These are phyloP conservation scores for Cricetomys ansorgei DNA, from an alignment of 2,113 vertebrate genomes.

Conservation along the genomic window DNA sequence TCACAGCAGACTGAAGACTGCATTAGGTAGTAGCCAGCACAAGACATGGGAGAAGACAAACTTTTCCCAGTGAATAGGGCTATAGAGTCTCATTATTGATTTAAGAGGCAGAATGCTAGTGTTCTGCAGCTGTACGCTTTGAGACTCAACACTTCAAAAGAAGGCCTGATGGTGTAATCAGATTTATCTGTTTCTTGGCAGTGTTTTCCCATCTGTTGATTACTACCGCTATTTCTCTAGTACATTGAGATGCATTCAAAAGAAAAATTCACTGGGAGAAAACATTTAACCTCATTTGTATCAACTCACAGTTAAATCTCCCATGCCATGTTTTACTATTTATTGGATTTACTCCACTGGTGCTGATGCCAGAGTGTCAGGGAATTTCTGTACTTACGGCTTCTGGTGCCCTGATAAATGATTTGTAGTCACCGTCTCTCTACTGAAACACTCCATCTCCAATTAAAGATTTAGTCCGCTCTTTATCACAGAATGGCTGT, in stretches of 20 bases:
- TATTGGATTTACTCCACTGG: constrained; percentile 36
- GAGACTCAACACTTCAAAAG: background rate
- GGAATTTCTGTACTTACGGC: constrained; percentile 34
- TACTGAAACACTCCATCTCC: constrained; percentile 56
- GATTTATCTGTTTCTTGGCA: background rate
- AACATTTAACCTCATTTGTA: constrained; percentile 58
- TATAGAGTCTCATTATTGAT: background rate
- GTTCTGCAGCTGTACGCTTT: background rate
- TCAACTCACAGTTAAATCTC: constrained; percentile 23
- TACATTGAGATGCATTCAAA: constrained; percentile 18
- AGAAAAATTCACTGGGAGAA: constrained; percentile 53
- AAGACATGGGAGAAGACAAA: background rate
- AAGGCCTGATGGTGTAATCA: background rate
- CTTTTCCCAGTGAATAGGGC: background rate
- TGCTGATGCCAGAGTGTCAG: constrained; percentile 16
- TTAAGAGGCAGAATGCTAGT: background rate
- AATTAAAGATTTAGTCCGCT: constrained; percentile 70
- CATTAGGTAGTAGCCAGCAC: background rate
- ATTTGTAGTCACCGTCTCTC: constrained; percentile 47
- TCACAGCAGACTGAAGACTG: background rate
- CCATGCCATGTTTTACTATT: constrained; percentile 47
- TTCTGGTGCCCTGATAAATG: constrained; percentile 54
- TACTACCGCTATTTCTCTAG: constrained; percentile 49
- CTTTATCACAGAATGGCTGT: constrained; percentile 54
- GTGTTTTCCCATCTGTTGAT: background rate